phyloP scores from a whole-genome alignment of 2,113 vertebrate genomes.

The Lagopus leucura region DNA sequence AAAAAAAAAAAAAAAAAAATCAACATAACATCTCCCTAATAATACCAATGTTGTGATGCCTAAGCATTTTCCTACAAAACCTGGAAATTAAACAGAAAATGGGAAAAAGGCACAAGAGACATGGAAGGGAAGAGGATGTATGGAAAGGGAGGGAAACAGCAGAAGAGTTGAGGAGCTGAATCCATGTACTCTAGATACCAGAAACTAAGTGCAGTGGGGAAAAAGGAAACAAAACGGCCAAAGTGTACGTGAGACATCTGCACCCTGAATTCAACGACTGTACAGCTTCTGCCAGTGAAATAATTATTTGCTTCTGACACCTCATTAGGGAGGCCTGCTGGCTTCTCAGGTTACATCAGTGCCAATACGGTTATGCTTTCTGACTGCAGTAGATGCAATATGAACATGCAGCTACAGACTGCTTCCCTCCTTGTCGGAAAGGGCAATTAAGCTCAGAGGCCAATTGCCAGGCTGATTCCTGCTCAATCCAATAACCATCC shows the following conservation, averaged over 20 bases:
- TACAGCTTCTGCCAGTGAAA: neutral
- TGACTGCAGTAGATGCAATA: neutral
- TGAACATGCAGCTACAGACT: neutral
- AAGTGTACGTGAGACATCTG: neutral
- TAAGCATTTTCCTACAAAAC: neutral
- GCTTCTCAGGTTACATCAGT: neutral
- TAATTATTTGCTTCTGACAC: neutral
- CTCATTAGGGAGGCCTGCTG: neutral
- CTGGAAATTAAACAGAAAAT: neutral
- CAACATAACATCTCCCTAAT: constrained; percentile 10
- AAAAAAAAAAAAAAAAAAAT: constrained; percentile 17
- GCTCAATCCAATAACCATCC: neutral
- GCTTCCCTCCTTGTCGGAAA: neutral
- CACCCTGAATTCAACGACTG: neutral
- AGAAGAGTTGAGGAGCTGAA: neutral
- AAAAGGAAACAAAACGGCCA: neutral
- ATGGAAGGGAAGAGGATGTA: too few species aligned
- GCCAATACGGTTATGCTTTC: neutral
- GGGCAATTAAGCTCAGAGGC: neutral
- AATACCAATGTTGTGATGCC: constrained; percentile 4
- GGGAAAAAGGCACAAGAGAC: neutral
- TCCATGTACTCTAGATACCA: neutral
- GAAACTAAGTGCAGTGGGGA: neutral
- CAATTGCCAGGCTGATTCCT: neutral
- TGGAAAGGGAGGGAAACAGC: neutral